Evolutionary conservation across 2,888 invertebrate genomes (phyloP), one percentile per base, ranked within the genome.

Genomic region (Linnaemya vulpina): DNA sequence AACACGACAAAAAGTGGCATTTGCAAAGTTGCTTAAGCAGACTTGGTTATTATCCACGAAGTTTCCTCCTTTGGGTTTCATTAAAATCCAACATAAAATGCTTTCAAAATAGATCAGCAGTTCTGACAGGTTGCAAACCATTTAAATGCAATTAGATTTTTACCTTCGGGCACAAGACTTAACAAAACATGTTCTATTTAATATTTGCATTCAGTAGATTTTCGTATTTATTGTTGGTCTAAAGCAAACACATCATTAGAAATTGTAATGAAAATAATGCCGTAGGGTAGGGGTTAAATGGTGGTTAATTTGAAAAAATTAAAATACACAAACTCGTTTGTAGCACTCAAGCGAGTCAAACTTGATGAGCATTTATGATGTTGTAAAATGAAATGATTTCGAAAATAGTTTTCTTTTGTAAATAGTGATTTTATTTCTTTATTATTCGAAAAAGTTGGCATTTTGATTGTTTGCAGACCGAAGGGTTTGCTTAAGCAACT

Each of bases 241-340:
- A 81, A 68, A 8, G 70, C 46, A 74, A 81, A 49, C 46, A 67
- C 81, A 63, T 74, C 65, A 62, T 70, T 62, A 73, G 51, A 67
- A 65, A 53, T 60, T 65, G 38, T 53, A 22, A 53, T 77, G 53
- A 62, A 73, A 75, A 40, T 55, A 11, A 5, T 22, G 81, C 84
- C 77, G 78, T 2, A 43, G 68, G 81, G 35, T 49, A 74, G 63
- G 63, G 68, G 70, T 70, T 82, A 85, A 85, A 71, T 78, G 74
- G 78, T 85, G 78, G 85, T 78, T 70, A 74, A 55, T 74, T 74
- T 70, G 25, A 0, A 13, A 10, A 38, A 55, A 35, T 30, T 3
- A 30, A 30, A 2, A 30, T 30, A 30, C 30, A 30, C 30, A 30
- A 51, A 20, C 17, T n/a, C 8, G 30, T 20, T 10, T 9, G 46